phyloP scores from a whole-genome alignment of 2,797 vertebrate genomes.

The Rhynchonycteris naso region DNA sequence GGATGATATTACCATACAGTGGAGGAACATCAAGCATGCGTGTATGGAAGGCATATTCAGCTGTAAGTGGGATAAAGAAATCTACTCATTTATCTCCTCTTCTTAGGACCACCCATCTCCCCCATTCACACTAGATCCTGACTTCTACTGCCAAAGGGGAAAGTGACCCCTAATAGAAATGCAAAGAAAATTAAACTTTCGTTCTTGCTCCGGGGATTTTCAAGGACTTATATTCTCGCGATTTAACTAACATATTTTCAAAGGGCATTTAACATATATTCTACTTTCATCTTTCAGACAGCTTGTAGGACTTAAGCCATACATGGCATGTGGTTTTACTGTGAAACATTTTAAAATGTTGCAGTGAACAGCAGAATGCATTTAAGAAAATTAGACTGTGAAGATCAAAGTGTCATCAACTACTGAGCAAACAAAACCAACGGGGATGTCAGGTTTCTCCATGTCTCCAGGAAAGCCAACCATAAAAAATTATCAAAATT shows the following conservation, averaged over 20 bases:
- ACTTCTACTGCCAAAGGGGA: neutral
- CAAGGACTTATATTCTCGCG: neutral
- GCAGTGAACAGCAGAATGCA: neutral
- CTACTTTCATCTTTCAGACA: neutral
- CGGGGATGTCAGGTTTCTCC: neutral
- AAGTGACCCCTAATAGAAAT: neutral
- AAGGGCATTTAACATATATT: neutral
- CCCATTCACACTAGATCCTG: neutral
- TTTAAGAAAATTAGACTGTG: neutral
- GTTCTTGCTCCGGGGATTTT: neutral
- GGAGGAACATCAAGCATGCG: rapidly evolving
- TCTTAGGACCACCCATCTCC: neutral
- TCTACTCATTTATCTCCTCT: neutral
- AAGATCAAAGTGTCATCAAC: neutral
- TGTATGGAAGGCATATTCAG: rapidly evolving
- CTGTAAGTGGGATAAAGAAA: neutral
- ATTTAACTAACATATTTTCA: neutral
- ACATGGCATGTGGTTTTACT: neutral
- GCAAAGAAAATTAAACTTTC: neutral
- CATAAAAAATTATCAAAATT: neutral
- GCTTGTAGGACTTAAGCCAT: neutral
- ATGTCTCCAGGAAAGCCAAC: neutral
- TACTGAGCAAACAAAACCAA: neutral
- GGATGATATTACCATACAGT: no score
- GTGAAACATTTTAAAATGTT: neutral